Evolutionary conservation across 1,140 invertebrate genomes (phyloP), one percentile per base, ranked within the genome.

Genomic region (Diprion similis): DNA sequence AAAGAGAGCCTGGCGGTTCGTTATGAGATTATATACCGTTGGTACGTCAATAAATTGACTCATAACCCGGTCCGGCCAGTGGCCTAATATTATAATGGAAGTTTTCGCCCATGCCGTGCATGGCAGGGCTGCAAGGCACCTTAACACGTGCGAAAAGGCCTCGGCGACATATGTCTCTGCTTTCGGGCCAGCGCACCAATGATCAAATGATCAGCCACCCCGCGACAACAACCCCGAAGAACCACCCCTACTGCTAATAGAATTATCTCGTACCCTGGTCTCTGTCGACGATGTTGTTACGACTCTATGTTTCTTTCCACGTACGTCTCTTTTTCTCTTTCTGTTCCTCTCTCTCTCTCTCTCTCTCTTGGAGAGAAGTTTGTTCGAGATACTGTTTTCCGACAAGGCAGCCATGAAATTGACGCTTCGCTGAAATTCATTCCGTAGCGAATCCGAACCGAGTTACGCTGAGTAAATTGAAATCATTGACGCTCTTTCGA

Each of bases 31-130:
- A 37, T 37, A 37, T 37, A 59, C 51, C 51, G 51, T 59, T 37
- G 24, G 24, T 37, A 37, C 24, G 24, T 4, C 7, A 59, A 59
- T 59, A 59, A 59, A 59, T 59, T 59, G 51, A 59, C 11, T 4
- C 51, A 59, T 59, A 59, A 59, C 51, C n/a, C 51, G 51, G 51
- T 59, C 72, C 64, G 72, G 64, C 71, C 75, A 73, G 71, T 66
- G 76, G 77, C 77, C 79, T 79, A 87, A 86, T 86, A 85, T 81
- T 81, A 75, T 85, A 86, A 85, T 86, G 84, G 84, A 85, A 83
- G 84, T 83, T 83, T 71, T 59, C 3, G 24, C 24, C 24, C n/a
- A n/a, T 37, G 24, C 6, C 24, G 24, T 1, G 24, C 24, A 37
- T 37, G 24, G 24, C 24, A 37, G 24, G 24, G 24, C 24, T 37